These are phyloP conservation scores for Callochromis pleurospilus DNA, from an alignment of 2,113 vertebrate species.

Conservation along the genomic window DNA sequence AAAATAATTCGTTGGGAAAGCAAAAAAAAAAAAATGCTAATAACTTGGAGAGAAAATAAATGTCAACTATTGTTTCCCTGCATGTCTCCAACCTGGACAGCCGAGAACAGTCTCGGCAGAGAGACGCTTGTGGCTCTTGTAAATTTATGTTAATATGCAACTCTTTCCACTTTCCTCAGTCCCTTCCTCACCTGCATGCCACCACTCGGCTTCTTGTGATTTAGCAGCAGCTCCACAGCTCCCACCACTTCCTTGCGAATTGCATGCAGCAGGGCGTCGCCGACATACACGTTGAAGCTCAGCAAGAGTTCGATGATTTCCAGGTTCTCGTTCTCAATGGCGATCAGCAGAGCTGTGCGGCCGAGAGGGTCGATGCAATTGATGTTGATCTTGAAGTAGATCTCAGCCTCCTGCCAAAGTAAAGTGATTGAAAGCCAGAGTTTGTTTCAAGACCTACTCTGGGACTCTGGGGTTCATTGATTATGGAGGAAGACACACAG, in stretches of 20 bases:
- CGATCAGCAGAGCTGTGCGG: slow-evolving; percentile 95
- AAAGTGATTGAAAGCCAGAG: neutral
- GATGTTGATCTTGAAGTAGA: slow-evolving; percentile 99
- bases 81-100: neutral
- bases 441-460: neutral
- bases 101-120: neutral
- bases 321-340: slow-evolving; percentile 97
- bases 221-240: slow-evolving; percentile 91
- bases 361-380: slow-evolving; percentile 98
- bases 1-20: neutral
- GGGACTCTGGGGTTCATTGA: neutral
- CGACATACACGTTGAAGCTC: slow-evolving; percentile 89
- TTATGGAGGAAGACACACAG: neutral
- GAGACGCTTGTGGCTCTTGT: neutral
- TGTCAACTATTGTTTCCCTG: neutral
- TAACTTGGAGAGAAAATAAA: neutral
- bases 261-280: slow-evolving; percentile 93
- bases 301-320: slow-evolving; percentile 94
- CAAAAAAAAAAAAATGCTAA: neutral
- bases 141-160: neutral
- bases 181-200: slow-evolving; percentile 86
- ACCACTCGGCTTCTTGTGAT: slow-evolving; percentile 93
- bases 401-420: slow-evolving; percentile 83
- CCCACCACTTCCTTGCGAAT: slow-evolving; percentile 97
- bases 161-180: neutral